Evolutionary conservation across 2,888 invertebrate genomes (phyloP).

Genomic region (Synergus itoensis): DNA sequence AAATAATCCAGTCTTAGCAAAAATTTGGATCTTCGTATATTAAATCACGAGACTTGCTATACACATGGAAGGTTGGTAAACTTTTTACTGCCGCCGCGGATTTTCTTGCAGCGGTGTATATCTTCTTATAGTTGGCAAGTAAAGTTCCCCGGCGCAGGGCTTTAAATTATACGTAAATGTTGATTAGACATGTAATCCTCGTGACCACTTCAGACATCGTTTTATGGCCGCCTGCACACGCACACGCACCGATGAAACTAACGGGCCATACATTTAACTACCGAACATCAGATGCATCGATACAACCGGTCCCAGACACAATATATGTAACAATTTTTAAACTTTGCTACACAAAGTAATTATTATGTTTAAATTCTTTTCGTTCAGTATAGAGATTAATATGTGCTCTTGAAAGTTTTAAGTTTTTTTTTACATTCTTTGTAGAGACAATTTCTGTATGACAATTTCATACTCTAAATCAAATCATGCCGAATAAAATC

Average conservation of each 20-base stretch:
- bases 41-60: slow-evolving; percentile 9
- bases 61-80: not conserved
- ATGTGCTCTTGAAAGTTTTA: too few relatives aligned
- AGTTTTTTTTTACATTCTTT: too few relatives aligned
- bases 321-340: slow-evolving; percentile 6
- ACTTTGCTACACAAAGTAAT: not conserved
- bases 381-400: not conserved
- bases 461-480: too few relatives aligned
- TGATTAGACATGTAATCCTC: slow-evolving; percentile 36
- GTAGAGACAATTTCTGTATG: too few relatives aligned
- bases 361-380: not conserved
- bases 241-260: slow-evolving; percentile 12
- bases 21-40: not conserved
- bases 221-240: slow-evolving; percentile 10
- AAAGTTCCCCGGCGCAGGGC: not conserved
- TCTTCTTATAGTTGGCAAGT: slow-evolving; percentile 31
- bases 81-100: slow-evolving; percentile 21
- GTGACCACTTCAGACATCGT: slow-evolving; percentile 34
- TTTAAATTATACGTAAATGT: slow-evolving; percentile 29
- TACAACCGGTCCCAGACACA: not conserved
- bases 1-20: slow-evolving; percentile 14
- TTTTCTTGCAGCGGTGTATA: slow-evolving; percentile 27
- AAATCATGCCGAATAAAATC: too few relatives aligned
- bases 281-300: slow-evolving; percentile 4
- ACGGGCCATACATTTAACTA: slow-evolving; percentile 10